Base-by-base conservation (phyloP, 2,888 invertebrate species). In the Psylliodes chrysocephalus region DNA sequence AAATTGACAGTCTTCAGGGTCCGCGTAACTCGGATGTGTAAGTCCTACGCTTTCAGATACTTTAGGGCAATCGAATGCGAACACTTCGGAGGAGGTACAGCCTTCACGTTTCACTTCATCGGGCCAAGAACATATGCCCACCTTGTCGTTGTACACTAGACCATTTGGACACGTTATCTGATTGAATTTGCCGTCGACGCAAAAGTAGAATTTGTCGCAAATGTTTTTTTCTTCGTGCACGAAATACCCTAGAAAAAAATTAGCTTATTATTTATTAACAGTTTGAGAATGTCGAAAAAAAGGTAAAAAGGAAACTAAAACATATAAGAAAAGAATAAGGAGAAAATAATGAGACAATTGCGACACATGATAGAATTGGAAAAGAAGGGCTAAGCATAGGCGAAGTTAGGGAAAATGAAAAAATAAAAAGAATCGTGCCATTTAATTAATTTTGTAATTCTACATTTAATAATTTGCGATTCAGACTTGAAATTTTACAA, bases 61-160 rank as follows among this genome's bases (percentile, higher is more conserved):
- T 74, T 89, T 85, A 0, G 94, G 95, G 72, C 95, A 95, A 15
- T 88, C 86, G 81, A 95, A 95, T 74, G 89, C 86, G 83, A 95
- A 94, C 30, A 95, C 89, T 44, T 95, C 95, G 84, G 89, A 86
- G 6, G 94, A 91, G 1, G 91, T 91, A 79, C 95, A 95, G 10
- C 93, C 93, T 77, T 88, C 89, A 82, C 94, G 92, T 79, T 94
- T 92, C 5, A 95, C 94, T 79, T 95, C 94, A 84, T 95, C 94
- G 0, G 95, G 90, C 95, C 95, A 95, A 15, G 93, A 93, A 82
- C 95, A 95, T 75, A 94, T 95, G 66, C 95, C 95, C 40, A 91
- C 91, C 80, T 91, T 92, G 71, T 93, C 92, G 77, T 93, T 94
- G 84, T 95, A 95, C 8, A 95, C 94, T 59, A 96, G 83, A 0